Conservation (phyloP, 2,113 vertebrate species). For the Nannobrachium achirus region DNA sequence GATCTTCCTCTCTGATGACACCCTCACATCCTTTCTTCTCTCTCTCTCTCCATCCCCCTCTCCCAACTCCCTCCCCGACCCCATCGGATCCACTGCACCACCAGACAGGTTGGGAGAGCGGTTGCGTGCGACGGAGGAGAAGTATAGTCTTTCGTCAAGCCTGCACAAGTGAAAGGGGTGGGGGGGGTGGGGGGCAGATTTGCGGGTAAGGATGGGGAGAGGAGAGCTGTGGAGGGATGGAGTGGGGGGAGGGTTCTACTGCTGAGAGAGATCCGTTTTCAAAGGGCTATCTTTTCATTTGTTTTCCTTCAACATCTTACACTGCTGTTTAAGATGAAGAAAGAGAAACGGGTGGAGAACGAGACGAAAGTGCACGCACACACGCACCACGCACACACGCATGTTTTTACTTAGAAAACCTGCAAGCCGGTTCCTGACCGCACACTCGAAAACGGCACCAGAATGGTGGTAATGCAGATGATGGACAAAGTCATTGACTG, state of each 20-base stretch:
- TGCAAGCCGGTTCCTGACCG: too few species aligned
- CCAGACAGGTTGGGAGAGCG: slow-evolving; percentile 42
- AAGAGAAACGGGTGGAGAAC: not conserved
- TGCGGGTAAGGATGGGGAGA: slow-evolving; percentile 8
- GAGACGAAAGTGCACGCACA: slow-evolving; percentile 9
- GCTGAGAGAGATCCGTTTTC: slow-evolving; percentile 73
- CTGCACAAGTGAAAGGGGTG: slow-evolving; percentile 63
- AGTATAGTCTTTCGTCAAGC: slow-evolving; percentile 74
- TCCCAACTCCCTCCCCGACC: slow-evolving; percentile 18
- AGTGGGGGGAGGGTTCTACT: slow-evolving; percentile 31
- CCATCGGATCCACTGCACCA: slow-evolving; percentile 12
- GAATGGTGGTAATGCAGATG: too few species aligned
- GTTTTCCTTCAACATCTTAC: slow-evolving; percentile 71
- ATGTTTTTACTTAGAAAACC: too few species aligned
- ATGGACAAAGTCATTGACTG: too few species aligned
- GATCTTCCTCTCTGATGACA: slow-evolving; percentile 29
- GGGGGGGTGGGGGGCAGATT: slow-evolving; percentile 40
- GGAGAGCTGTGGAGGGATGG: not conserved
- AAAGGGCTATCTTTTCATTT: slow-evolving; percentile 77
- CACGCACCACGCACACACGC: too few species aligned
- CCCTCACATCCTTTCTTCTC: slow-evolving; percentile 28
- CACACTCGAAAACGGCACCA: too few species aligned
- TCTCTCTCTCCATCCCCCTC: slow-evolving; percentile 37
- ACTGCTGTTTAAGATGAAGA: slow-evolving; percentile 56
- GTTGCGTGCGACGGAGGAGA: slow-evolving; percentile 71